Evolutionary conservation across 2,797 vertebrate species (phyloP), one percentile per base, ranked within the genome.

Genomic region (Selene dorsalis): DNA sequence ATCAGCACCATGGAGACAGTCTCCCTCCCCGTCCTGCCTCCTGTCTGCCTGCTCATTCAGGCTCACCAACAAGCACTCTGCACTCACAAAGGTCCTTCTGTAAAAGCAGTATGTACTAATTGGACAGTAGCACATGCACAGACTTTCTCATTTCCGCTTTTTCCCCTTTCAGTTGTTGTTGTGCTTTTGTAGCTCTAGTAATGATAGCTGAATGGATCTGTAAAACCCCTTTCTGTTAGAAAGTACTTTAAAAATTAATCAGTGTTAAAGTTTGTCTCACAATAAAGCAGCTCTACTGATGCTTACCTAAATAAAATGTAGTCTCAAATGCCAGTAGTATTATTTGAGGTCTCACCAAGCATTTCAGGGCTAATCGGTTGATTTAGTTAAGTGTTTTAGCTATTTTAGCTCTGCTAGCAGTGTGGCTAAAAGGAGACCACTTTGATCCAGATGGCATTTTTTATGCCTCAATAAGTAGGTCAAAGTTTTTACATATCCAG

Each of bases 31-130:
- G 56, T 60, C 65, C 28, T 53, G 43, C 71, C 69, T 86, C 73
- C 53, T 62, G 60, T 83, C 74, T 68, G 61, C 65, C 72, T 75
- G 79, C 79, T 85, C 80, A 82, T 73, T 86, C 71, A 86, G 69
- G 57, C 84, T 79, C 65, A 35, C 43, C 80, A 66, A 75, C 70
- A 48, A 77, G 55, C 83, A 52, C 80, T 70, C 73, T 53, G 39
- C 26, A 26, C 75, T 83, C 80, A 90, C 87, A 89, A 88, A 85
- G 81, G 60, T 81, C 84, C 53, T 69, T 85, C 87, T 90, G 89
- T 91, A 57, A 78, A 80, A 61, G 39, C 48, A 70, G 45, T 68
- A 65, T 63, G 52, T 76, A 65, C 88, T 88, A 84, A 89, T 88
- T 89, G 88, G 77, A 83, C 78, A 30, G 76, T 62, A 77, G 71